Evolutionary conservation across 2,888 invertebrate genomes (phyloP), one percentile per base, ranked within the genome.

Genomic region (Chydorus sphaericus): DNA sequence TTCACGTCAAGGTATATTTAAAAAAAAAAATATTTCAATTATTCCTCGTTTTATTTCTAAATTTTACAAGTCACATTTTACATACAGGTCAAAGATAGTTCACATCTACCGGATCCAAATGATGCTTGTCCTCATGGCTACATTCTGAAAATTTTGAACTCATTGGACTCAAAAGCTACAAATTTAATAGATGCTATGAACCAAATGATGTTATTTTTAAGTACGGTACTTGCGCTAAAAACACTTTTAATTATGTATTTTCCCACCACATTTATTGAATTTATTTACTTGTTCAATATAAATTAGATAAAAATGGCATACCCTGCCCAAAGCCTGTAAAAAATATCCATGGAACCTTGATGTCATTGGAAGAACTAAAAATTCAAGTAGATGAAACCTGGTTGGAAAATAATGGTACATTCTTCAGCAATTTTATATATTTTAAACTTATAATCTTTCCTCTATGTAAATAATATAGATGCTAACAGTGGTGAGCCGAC

Each of bases 131-230:
- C 61, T 1, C 58, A 63, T 56, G 69, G 69, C 4, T 73, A 68
- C 65, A 81, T 87, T 20, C 69, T 92, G 57, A 92, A 92, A 74
- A 78, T 92, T 51, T 74, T 87, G 62, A 92, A 92, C 70, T 78
- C 83, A 0, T 71, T 85, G 66, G 89, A 91, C 68, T 85, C 91
- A 0, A 74, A 77, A 64, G 81, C 84, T 49, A 67, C 73, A 0
- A 68, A 69, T 1, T 74, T 82, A 20, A 75, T 88, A 7, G 83
- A 85, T 58, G 87, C 81, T 0, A 88, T 89, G 70, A 84, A 79
- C 61, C 76, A 80, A 62, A 71, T 85, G 60, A 77, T 89, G 75
- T 69, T 83, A 33, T 81, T 77, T 67, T 73, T 89, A 62, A 73
- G 83, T 82, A 69, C 57, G 20, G 50, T 18, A 23, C 14, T 14